Conservation (phyloP, 2,888 invertebrate genomes). For the Aphodius granarius region DNA sequence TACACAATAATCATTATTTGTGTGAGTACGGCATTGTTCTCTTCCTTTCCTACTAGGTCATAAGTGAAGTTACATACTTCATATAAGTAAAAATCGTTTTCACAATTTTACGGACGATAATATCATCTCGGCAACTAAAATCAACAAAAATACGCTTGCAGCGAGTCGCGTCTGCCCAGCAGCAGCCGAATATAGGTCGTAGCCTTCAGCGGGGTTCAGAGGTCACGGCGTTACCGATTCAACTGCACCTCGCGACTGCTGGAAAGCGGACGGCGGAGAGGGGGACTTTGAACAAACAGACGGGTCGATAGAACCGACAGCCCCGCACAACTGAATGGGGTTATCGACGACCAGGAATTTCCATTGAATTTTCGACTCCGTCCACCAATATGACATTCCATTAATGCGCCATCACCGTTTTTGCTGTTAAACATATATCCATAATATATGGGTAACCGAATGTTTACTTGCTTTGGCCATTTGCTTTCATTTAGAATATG, state of each 20-base stretch:
- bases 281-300: constrained; percentile 21
- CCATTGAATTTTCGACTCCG: background rate
- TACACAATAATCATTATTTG: no score
- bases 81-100: no score
- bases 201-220: constrained; percentile 39
- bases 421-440: no score
- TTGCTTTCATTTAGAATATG: no score
- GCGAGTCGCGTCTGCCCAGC: constrained; percentile 19
- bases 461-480: no score
- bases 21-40: no score
- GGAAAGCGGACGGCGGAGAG: constrained; percentile 19
- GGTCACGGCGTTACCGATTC: constrained; percentile 37
- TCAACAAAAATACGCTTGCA: no score
- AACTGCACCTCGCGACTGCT: constrained; percentile 31
- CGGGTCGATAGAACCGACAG: constrained; percentile 30
- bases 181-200: constrained; percentile 34
- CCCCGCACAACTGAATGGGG: constrained; percentile 33
- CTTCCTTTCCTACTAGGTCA: no score
- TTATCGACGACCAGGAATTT: constrained; percentile 17
- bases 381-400: background rate
- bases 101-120: no score
- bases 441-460: no score
- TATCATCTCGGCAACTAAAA: no score
- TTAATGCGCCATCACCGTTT: background rate
- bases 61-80: no score